phyloP scores from a whole-genome alignment of 2,113 vertebrate species.

The Daubentonia madagascariensis region DNA sequence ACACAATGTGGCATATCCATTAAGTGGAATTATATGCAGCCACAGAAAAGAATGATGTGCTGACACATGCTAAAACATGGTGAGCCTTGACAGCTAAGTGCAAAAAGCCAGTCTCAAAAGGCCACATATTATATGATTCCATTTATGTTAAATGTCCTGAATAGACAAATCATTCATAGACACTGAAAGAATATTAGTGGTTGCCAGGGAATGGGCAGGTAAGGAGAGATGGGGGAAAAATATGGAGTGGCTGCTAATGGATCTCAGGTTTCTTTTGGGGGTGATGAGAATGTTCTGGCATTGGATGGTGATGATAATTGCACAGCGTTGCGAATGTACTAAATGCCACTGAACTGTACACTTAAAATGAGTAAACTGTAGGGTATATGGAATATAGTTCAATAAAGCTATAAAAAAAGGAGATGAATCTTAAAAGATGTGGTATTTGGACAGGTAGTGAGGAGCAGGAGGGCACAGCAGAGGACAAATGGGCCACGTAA shows the following conservation, averaged over 20 bases:
- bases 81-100: background rate
- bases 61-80: background rate
- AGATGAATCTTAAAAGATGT: background rate
- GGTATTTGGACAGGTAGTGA: background rate
- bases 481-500: fast-evolving
- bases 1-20: background rate
- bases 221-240: background rate
- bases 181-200: background rate
- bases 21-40: background rate
- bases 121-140: background rate
- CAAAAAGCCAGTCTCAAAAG: background rate
- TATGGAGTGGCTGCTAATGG: background rate
- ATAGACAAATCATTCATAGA: background rate
- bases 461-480: background rate
- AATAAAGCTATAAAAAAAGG: background rate
- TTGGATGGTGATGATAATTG: background rate
- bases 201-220: no score
- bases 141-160: background rate
- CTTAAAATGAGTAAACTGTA: background rate
- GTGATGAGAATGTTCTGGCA: background rate
- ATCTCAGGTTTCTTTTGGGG: background rate
- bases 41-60: background rate
- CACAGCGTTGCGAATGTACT: background rate
- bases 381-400: background rate
- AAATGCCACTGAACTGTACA: background rate